Base-by-base conservation (phyloP, 2,888 invertebrate genomes). In the Cryptocheilus praepositus region DNA sequence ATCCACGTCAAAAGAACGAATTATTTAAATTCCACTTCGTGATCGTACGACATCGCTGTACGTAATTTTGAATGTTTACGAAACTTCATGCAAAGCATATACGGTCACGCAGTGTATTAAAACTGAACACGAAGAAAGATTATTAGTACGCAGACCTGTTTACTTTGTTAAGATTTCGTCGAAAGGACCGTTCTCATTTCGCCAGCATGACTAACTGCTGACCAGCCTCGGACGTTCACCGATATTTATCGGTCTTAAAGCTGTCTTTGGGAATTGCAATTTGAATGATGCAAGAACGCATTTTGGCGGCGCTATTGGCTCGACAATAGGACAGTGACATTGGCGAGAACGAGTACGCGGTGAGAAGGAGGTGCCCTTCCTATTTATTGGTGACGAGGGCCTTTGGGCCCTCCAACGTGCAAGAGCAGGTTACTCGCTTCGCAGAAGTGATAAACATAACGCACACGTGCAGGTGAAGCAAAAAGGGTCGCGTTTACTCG, bases 371-470 rank as follows among this genome's bases (percentile, higher is more conserved):
- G 28, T 28, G 28, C 36, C 44, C 56, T 54, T 55, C 49, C 18
- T 22, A 22, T 57, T 62, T 45, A 52, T 28, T 44, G 52, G 1
- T 51, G 56, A 44, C 13, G 21, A 16, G 7, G 22, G 16, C 7
- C 13, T 11, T 11, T 36, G 7, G 36, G 36, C 36, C 36, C 36
- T 36, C 36, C 11, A 11, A 36, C 11, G 36, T 36, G 52, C 21
- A 52, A 22, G 46, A 54, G 43, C 57, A 19, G n/a, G 28, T 51
- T 67, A 60, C 53, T 61, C 46, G 62, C 57, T 66, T 63, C 61
- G 57, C 22, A 57, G 67, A 70, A 67, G 61, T 22, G 54, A 55
- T 58, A 61, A 45, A 56, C 57, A 43, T 61, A 66, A 72, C 45
- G 18, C 51, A 51, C 55, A 55, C 16, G 51, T 25, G 28, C 56